Evolutionary conservation across 2,888 invertebrate species (phyloP), one percentile per base, ranked within the genome.

Genomic region (Mimumesa dahlbomi): DNA sequence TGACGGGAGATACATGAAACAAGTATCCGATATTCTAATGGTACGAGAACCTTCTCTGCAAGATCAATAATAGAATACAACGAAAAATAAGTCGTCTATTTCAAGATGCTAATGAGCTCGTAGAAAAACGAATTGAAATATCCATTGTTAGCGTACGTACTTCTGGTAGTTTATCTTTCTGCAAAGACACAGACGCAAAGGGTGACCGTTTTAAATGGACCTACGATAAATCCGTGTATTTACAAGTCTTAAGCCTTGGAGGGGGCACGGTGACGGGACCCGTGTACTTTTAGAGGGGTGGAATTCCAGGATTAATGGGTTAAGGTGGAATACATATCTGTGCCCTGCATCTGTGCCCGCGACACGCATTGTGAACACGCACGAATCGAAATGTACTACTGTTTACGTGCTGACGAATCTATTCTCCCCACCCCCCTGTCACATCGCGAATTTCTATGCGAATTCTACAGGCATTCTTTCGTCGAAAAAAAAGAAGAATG

Each of bases 261-360:
- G 34, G 18, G 5, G 7, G n/a, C 11, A 9, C 25, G 11, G 42
- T 3, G 22, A 5, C 5, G 16, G 11, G 18, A 11, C 21, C n/a
- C 49, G 6, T 21, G n/a, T 13, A 38, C 38, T 21, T 31, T 36
- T 4, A 5, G 7, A 22, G 45, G 67, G 76, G 68, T 65, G 65
- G 50, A 52, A 73, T 76, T 72, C 58, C 40, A 36, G 18, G 64
- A 71, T 77, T 71, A 69, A 73, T 71, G 69, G 64, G 57, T 71
- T 64, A 56, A 75, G 66, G 62, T 52, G 50, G 54, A 63, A 61
- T 65, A 16, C 18, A 5, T 70, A 65, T 49, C 67, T 43, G 18
- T 73, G 72, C 56, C 56, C 45, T 49, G 63, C 71, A 77, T 66
- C 73, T 77, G 68, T 46, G 66, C 19, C 53, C 67, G 13, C 58